Evolutionary conservation across 2,888 invertebrate species (phyloP).

Genomic region (Melipona bicolor): DNA sequence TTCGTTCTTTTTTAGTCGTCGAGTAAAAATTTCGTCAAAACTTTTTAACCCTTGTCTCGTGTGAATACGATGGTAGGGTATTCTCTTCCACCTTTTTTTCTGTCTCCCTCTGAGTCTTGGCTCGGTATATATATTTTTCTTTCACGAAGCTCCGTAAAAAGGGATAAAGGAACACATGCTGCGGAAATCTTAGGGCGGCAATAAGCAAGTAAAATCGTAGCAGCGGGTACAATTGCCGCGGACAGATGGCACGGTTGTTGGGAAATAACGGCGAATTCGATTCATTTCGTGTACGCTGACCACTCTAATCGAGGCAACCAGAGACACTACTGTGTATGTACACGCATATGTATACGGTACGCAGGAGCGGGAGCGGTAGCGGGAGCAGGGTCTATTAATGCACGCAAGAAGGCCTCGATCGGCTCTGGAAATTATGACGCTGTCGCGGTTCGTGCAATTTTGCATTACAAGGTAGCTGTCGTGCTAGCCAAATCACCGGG

Average conservation of each 20-base stretch:
- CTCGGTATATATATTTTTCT: not conserved
- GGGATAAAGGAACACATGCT: slow-evolving; percentile 22
- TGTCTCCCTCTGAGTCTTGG: too few species aligned
- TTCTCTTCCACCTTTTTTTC: not conserved
- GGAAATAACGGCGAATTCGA: slow-evolving; percentile 28
- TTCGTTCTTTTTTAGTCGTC: too few species aligned
- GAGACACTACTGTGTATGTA: not conserved
- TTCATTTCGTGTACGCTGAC: slow-evolving; percentile 13
- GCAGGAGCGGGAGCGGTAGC: too few species aligned
- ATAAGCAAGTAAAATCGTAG: slow-evolving; percentile 29
- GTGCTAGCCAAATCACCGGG: slow-evolving; percentile 44
- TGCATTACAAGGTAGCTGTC: slow-evolving; percentile 42
- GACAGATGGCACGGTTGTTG: slow-evolving; percentile 13
- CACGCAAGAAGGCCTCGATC: slow-evolving; percentile 51
- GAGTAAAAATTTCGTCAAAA: too few species aligned
- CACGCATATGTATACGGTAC: not conserved
- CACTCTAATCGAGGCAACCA: slow-evolving; percentile 8
- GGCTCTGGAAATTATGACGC: slow-evolving; percentile 51
- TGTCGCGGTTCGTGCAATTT: slow-evolving; percentile 44
- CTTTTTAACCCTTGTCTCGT: too few species aligned
- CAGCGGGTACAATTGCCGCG: slow-evolving; percentile 9
- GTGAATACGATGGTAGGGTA: not conserved
- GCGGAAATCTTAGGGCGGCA: slow-evolving; percentile 29
- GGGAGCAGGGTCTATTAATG: slow-evolving; percentile 47
- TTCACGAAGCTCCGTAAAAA: not conserved